These are phyloP conservation scores for Syrphus vitripennis DNA, from an alignment of 2,888 invertebrate genomes.

Conservation along the genomic window DNA sequence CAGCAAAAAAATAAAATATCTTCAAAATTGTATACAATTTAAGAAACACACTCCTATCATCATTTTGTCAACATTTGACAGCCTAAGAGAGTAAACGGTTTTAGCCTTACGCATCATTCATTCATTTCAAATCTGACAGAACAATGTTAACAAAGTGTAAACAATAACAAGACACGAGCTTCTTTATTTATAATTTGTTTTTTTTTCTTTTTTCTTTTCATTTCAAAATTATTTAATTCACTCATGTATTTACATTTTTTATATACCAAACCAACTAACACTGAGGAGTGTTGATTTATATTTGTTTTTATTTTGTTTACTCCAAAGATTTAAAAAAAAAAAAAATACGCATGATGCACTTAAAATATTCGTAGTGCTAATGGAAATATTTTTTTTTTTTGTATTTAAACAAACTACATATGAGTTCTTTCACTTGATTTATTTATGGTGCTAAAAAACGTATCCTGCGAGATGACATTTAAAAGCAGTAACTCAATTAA, in stretches of 20 bases:
- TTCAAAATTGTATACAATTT: not conserved
- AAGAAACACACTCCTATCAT: not conserved
- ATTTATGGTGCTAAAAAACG: not conserved
- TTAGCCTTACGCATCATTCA: slow-evolving; percentile 9
- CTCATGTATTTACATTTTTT: not conserved
- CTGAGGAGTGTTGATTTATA: slow-evolving; percentile 18
- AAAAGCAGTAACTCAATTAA: slow-evolving; percentile 40
- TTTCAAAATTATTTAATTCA: not conserved
- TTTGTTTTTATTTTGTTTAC: slow-evolving; percentile 15
- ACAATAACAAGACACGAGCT: not conserved
- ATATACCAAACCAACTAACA: not conserved
- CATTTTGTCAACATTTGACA: slow-evolving; percentile 8
- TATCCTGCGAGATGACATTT: slow-evolving; percentile 9
- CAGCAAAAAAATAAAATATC: not conserved
- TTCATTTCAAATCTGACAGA: not conserved
- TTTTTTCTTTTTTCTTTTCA: not conserved
- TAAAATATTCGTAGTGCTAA: not conserved
- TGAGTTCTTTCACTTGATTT: not conserved
- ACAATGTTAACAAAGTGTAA: slow-evolving; percentile 12
- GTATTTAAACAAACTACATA: not conserved
- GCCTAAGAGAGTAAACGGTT: not conserved
- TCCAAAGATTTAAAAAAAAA: not conserved
- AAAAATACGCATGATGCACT: not conserved
- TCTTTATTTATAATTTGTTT: not conserved
- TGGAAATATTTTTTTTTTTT: not conserved